A percentile compares a stretch with the other conserved stretches of the same genome.
These are phyloP conservation scores for Drosophila trapezifrons DNA, from an alignment of 1,140 invertebrate genomes.

Conservation along the genomic window DNA sequence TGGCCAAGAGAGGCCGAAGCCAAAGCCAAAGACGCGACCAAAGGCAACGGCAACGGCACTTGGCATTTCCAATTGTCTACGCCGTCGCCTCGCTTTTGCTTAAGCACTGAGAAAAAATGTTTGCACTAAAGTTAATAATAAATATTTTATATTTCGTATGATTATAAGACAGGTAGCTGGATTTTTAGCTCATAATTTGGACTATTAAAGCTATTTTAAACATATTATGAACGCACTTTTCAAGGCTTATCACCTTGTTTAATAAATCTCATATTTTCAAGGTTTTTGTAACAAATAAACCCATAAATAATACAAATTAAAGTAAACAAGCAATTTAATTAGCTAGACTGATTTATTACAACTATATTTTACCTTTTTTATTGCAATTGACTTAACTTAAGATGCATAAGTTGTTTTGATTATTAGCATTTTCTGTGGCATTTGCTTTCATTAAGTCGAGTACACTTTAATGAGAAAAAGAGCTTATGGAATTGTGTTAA, in stretches of 20 bases:
- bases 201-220: too few species aligned
- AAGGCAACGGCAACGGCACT: constrained; percentile 65
- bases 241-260: neutral
- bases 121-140: too few species aligned
- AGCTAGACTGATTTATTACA: too few species aligned
- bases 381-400: too few species aligned
- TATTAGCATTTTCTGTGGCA: neutral
- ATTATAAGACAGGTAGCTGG: neutral
- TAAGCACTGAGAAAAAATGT: constrained; percentile 11
- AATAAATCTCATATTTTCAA: neutral
- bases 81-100: constrained; percentile 1
- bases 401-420: neutral
- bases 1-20: constrained; percentile 32
- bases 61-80: constrained; percentile 69
- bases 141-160: neutral
- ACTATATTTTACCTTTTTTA: neutral
- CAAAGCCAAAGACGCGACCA: constrained; percentile 16
- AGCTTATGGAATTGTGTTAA: neutral
- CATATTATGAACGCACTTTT: too few species aligned
- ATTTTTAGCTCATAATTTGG: neutral
- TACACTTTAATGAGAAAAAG: neutral
- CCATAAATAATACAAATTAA: neutral
- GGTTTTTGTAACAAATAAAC: neutral
- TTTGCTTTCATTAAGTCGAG: neutral
- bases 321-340: too few species aligned